Base-by-base conservation (phyloP, 2,113 vertebrate genomes). In the Aspidoscelis tigris region DNA sequence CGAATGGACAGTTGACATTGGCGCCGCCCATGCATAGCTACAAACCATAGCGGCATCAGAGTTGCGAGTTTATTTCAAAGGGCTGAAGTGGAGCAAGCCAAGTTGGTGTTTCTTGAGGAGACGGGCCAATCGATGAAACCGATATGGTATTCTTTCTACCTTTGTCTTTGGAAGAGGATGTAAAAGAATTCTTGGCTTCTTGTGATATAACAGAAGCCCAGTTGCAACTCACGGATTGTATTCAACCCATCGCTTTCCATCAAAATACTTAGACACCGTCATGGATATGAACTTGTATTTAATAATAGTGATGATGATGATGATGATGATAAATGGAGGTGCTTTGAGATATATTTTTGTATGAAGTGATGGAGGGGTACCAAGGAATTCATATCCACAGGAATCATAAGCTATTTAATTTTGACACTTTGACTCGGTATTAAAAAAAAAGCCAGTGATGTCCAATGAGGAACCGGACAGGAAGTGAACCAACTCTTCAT, bases 1-100 rank as follows among this genome's bases (percentile, higher is more conserved):
- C 98, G 1, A 99, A 99, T 0, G 98, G 98, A 78, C 98, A 99
- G 89, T 96, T 99, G 53, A 97, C 98, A 0, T 95, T 99, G 84
- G 97, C 97, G 0, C 97, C 97, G 0, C 97, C 98, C 83, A 97
- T 97, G 76, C 98, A 97, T 91, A 96, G 96, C 85, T 98, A 95
- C 85, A 99, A 99, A 95, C 97, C 97, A 77, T 99, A 94, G 92
- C 6, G 88, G 82, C 81, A 24, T 39, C 87, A 20, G 26, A 5
- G 47, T 20, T 11, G 2, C 1, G 21, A 5, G 20, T 7, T 3
- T 5, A 50, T n/a, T 65, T 55, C 6, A 16, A 70, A 43, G 3
- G 44, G 7, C 11, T 2, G 22, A 11, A 20, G 47, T 10, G 14
- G 53, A 18, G 26, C 2, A n/a, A 79, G 47, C 6, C 22, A 5